phyloP scores from a whole-genome alignment of 2,797 vertebrate genomes.

The Sebastes miniatus region DNA sequence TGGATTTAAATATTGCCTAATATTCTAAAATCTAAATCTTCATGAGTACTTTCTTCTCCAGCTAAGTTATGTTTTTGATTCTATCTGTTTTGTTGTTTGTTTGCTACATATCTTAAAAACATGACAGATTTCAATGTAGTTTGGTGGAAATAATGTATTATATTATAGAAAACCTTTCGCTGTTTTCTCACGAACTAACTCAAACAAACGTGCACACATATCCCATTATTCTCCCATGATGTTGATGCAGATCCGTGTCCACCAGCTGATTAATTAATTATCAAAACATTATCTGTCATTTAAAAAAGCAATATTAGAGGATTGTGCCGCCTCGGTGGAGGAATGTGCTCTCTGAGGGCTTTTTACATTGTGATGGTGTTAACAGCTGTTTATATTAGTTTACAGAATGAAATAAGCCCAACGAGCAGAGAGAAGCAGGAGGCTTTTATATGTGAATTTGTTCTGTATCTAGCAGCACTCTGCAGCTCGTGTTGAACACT shows the following conservation, averaged over 20 bases:
- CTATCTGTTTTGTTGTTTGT: background rate
- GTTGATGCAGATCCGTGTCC: background rate
- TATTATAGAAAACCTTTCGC: background rate
- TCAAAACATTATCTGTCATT: background rate
- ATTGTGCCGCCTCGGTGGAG: background rate
- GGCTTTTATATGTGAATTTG: slow-evolving; percentile 31
- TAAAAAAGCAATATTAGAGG: background rate
- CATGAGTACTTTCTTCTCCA: background rate
- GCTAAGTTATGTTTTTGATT: background rate
- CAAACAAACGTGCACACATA: background rate
- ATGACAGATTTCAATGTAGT: background rate
- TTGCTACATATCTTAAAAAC: background rate
- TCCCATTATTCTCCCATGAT: background rate
- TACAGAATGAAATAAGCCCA: background rate
- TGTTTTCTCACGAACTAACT: background rate
- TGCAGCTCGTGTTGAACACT: background rate
- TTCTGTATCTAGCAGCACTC: slow-evolving; percentile 24
- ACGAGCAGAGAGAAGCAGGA: background rate
- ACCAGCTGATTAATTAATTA: background rate
- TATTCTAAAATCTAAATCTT: background rate
- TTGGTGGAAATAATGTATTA: background rate
- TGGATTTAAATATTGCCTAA: background rate
- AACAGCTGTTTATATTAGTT: background rate
- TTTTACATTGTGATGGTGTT: background rate
- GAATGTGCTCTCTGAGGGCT: background rate